Conservation (phyloP, 2,888 invertebrate species). For the Spatulosminthurus flaviceps region DNA sequence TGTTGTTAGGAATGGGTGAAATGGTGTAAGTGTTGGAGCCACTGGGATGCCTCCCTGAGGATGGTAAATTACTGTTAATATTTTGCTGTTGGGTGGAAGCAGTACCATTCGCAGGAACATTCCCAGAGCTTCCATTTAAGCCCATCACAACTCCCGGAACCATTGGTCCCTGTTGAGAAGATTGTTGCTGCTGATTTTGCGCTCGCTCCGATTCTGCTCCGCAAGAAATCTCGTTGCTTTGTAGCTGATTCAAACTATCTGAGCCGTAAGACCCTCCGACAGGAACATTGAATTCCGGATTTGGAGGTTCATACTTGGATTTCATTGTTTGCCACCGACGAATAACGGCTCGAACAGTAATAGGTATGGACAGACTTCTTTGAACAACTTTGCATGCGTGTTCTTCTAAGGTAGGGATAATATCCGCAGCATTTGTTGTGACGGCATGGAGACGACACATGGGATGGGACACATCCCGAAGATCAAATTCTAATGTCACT, state of each 20-base stretch:
- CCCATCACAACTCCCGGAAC: conserved; percentile 53
- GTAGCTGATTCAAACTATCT: conserved; percentile 30
- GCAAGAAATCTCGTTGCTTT: conserved; percentile 48
- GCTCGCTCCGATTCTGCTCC: conserved; percentile 54
- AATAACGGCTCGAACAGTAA: conserved; percentile 80
- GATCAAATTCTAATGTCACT: conserved; percentile 89
- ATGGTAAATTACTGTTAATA: conserved; percentile 1
- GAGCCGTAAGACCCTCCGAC: conserved; percentile 49
- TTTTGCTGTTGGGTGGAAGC: conserved; percentile 21
- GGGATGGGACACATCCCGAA: conserved; percentile 81
- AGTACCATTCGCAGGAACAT: not conserved
- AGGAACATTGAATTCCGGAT: conserved; percentile 56
- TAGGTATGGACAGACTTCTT: conserved; percentile 67
- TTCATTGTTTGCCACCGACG: conserved; percentile 84
- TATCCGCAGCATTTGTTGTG: conserved; percentile 56
- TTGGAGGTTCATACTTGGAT: conserved; percentile 65
- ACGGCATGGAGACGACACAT: conserved; percentile 77
- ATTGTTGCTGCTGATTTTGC: conserved; percentile 46
- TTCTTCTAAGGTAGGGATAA: conserved; percentile 63
- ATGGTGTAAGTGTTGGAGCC: conserved; percentile 53
- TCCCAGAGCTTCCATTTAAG: conserved; percentile 18
- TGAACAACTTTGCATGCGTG: conserved; percentile 76
- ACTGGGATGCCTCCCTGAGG: conserved; percentile 45
- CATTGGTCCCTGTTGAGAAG: conserved; percentile 43
- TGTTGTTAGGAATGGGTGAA: conserved; percentile 52